A percentile compares a stretch with the other conserved stretches of the same genome.
Evolutionary conservation across 2,113 vertebrate species (phyloP).

Genomic region (Polyodon spathula): DNA sequence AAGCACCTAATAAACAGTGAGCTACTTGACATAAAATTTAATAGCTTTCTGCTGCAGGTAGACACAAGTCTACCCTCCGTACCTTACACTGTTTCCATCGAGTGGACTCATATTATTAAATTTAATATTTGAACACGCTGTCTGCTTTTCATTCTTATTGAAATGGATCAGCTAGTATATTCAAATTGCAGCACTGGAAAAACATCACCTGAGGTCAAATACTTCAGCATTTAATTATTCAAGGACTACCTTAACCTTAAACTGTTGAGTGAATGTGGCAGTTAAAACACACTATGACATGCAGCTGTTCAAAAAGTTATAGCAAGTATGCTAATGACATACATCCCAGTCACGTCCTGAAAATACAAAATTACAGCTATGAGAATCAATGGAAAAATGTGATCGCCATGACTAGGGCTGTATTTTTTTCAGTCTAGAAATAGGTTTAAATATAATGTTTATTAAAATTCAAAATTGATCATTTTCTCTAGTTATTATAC

Average conservation of each 20-base stretch:
- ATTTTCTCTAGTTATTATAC: too few relatives aligned
- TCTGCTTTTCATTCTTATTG: neutral
- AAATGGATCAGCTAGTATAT: neutral
- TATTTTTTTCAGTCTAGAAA: too few relatives aligned
- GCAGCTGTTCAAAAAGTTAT: neutral
- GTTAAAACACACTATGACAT: neutral
- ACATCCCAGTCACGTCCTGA: too few relatives aligned
- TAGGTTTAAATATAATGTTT: too few relatives aligned
- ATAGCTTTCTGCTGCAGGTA: slow-evolving; percentile 10
- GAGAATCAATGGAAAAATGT: too few relatives aligned
- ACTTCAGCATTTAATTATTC: neutral
- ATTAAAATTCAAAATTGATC: too few relatives aligned
- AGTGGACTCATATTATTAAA: slow-evolving; percentile 6
- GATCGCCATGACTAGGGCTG: too few relatives aligned
- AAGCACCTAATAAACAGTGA: too few relatives aligned
- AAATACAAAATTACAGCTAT: too few relatives aligned
- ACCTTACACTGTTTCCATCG: slow-evolving; percentile 16
- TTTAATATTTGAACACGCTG: neutral
- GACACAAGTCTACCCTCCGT: slow-evolving; percentile 11
- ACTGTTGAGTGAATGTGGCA: too few relatives aligned
- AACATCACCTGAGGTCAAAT: neutral
- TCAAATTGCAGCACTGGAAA: neutral
- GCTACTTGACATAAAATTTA: neutral
- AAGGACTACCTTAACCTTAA: too few relatives aligned
- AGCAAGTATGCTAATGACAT: too few relatives aligned